Conservation (phyloP, 2,113 vertebrate genomes). For the Pteruthius melanotis region DNA sequence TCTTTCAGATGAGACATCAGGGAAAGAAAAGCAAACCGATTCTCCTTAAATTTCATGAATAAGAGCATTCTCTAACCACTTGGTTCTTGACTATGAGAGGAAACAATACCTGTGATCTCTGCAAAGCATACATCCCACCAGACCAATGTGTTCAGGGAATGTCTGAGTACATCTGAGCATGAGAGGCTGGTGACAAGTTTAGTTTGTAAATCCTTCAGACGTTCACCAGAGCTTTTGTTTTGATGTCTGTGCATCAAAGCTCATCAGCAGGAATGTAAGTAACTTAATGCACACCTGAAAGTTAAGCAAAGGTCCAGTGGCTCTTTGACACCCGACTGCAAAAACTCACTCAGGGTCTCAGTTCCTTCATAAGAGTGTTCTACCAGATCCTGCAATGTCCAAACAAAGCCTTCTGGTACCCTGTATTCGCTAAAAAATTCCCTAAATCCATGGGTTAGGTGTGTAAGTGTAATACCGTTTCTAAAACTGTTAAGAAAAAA, state of each 20-base stretch:
- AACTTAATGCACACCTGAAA: neutral
- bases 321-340: neutral
- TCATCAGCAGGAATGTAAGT: neutral
- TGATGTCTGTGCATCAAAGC: neutral
- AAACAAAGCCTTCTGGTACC: neutral
- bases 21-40: neutral
- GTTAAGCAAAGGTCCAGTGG: neutral
- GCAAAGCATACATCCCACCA: neutral
- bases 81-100: neutral
- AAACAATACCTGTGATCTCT: neutral
- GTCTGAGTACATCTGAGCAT: neutral
- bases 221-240: neutral
- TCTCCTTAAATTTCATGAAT: neutral
- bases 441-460: neutral
- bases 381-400: neutral
- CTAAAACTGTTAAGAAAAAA: neutral
- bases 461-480: neutral
- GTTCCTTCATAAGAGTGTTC: neutral
- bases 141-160: neutral
- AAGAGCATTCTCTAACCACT: neutral
- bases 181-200: neutral
- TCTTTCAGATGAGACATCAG: neutral
- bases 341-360: neutral
- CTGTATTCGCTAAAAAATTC: neutral
- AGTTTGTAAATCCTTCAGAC: neutral